These are phyloP conservation scores for Xanthia togata DNA, from an alignment of 2,888 invertebrate species.

Conservation along the genomic window DNA sequence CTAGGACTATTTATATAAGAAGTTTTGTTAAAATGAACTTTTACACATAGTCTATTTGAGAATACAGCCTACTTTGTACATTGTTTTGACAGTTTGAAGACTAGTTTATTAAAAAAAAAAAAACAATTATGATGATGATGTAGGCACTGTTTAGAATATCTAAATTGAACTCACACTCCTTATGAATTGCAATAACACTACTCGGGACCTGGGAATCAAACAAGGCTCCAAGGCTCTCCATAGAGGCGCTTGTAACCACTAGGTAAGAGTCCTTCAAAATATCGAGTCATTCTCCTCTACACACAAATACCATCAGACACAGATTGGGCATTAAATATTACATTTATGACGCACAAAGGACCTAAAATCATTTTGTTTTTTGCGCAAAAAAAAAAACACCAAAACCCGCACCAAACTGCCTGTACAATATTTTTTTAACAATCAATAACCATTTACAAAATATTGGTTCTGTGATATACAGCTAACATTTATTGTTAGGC, in stretches of 20 bases:
- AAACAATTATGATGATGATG: not conserved
- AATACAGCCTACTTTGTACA: not conserved
- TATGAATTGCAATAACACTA: conserved; percentile 40
- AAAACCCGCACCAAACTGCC: conserved; percentile 4
- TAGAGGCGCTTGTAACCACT: conserved; percentile 32
- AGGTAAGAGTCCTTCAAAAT: conserved; percentile 27
- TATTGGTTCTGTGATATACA: conserved; percentile 54
- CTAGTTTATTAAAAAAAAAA: not conserved
- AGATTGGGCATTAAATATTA: not conserved
- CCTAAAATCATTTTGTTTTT: conserved; percentile 7
- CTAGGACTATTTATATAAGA: too few species aligned
- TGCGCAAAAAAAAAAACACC: not conserved
- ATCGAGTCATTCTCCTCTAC: conserved; percentile 22
- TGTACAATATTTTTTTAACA: conserved; percentile 30
- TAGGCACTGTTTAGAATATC: not conserved
- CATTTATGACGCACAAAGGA: not conserved
- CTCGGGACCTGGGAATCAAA: conserved; percentile 23
- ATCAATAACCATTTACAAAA: conserved; percentile 47
- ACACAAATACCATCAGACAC: conserved; percentile 15
- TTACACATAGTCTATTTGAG: not conserved
- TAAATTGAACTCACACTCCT: conserved; percentile 21
- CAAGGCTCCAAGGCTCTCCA: conserved; percentile 45
- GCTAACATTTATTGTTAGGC: conserved; percentile 42
- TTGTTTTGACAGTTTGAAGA: not conserved
- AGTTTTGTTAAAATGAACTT: not conserved